Percentiles rank a stretch among this genome's conserved stretches.
phyloP scores from a whole-genome alignment of 2,888 invertebrate genomes.

The Micoletzkya japonica region DNA sequence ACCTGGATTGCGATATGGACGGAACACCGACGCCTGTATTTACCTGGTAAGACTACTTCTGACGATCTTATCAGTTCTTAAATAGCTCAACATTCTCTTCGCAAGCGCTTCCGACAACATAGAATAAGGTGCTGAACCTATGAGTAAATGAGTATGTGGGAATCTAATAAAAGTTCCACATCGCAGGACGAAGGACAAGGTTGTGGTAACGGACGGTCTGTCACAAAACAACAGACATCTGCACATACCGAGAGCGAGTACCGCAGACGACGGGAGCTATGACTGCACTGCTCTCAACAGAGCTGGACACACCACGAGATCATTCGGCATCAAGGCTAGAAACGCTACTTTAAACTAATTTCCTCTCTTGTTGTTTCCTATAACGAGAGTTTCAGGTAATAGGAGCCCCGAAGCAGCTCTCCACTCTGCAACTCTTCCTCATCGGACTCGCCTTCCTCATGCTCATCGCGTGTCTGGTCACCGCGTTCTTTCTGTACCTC shows the following conservation, averaged over 20 bases:
- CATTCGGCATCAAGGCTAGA: neutral
- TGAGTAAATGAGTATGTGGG: too few species aligned
- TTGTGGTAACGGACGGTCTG: slow-evolving; percentile 3
- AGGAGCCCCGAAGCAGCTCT: slow-evolving; percentile 29
- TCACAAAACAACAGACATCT: neutral
- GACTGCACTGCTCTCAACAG: slow-evolving; percentile 5
- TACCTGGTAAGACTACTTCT: slow-evolving; percentile 22
- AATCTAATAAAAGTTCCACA: too few species aligned
- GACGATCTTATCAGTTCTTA: too few species aligned
- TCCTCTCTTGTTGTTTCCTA: neutral
- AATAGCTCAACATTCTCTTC: too few species aligned
- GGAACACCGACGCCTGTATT: slow-evolving; percentile 8
- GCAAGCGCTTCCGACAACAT: too few species aligned
- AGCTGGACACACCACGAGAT: neutral
- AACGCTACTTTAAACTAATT: neutral
- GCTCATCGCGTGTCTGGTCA: slow-evolving; percentile 20
- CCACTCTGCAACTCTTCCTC: slow-evolving; percentile 16
- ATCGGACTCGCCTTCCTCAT: slow-evolving; percentile 13
- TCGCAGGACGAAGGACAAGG: slow-evolving; percentile 20
- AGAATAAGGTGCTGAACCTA: too few species aligned
- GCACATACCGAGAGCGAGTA: neutral
- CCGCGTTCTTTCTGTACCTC: slow-evolving; percentile 21
- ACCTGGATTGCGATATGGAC: slow-evolving; percentile 3
- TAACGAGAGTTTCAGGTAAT: slow-evolving; percentile 28
- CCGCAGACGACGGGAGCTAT: slow-evolving; percentile 9